Evolutionary conservation across 2,797 vertebrate species (phyloP), one percentile per base, ranked within the genome.

Genomic region (Onychomys torridus): DNA sequence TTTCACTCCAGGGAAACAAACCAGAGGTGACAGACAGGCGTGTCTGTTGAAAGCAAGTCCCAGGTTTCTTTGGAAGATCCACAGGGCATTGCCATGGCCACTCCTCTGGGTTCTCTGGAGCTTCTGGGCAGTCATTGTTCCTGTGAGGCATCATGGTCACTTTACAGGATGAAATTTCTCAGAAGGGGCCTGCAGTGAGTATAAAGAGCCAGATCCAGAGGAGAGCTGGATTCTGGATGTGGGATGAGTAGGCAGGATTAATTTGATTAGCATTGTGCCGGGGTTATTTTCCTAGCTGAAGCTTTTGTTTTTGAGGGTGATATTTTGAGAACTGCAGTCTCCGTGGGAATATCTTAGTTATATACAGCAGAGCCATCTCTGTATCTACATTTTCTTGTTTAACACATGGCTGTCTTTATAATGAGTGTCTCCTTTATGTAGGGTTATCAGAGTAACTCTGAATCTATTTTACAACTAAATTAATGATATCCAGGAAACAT

Each of bases 401-500:
- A 97, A 96, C 98, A 98, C 98, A 95, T 96, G 96, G 95, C 90
- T 98, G 95, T 97, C 98, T 97, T 98, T 98, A 96, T 98, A 98
- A 96, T 96, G 97, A 97, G 94, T 96, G 73, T 97, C 97, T 98
- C 97, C 97, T 98, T 97, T 94, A 71, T 96, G 21, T 96, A 93
- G 87, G 97, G 98, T 97, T 97, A 98, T 97, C 95, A 96, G 93
- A 97, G 90, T 92, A 96, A 96, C 97, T 97, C 96, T 94, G 92
- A 96, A 94, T 97, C 93, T 96, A 71, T 96, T 97, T 96, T 98
- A 93, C 97, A 96, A 86, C 96, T 96, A 97, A 95, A 98, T 97
- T 98, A 97, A 96, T 98, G 97, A 98, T 98, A 98, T 97, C 94
- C 94, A 97, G 98, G 96, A 97, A 98, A 97, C 97, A 96, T 98